These are phyloP conservation scores for Mamestra brassicae DNA, from an alignment of 2,888 invertebrate genomes.

Conservation along the genomic window DNA sequence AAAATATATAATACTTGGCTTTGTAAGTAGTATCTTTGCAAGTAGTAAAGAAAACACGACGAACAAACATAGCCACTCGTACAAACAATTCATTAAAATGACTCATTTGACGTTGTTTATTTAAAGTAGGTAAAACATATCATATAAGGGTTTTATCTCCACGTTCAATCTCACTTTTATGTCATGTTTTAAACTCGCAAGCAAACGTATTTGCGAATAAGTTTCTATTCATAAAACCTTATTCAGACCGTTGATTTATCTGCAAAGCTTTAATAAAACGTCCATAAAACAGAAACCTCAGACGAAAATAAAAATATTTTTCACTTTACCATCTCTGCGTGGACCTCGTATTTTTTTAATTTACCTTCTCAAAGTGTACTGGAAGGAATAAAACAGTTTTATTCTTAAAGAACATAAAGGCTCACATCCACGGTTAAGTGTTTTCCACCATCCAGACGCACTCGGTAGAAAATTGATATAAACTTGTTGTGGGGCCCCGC, in stretches of 20 bases:
- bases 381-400: conserved; percentile 65
- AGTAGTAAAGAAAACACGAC: conserved; percentile 21
- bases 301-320: conserved; percentile 56
- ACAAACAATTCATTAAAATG: conserved; percentile 42
- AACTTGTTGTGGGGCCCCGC: conserved; percentile 86
- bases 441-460: conserved; percentile 87
- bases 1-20: conserved; percentile 17
- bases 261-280: conserved; percentile 38
- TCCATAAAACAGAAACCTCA: conserved; percentile 32
- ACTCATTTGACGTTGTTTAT: conserved; percentile 33
- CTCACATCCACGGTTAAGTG: conserved; percentile 81
- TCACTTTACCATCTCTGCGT: conserved; percentile 36
- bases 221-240: conserved; percentile 36
- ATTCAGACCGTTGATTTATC: conserved; percentile 37
- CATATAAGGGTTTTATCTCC: conserved; percentile 32
- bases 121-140: conserved; percentile 18
- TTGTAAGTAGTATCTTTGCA: conserved; percentile 4
- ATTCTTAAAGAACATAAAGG: conserved; percentile 74
- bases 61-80: conserved; percentile 25
- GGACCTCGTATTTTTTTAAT: conserved; percentile 59
- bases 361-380: conserved; percentile 54
- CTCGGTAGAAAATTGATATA: conserved; percentile 89
- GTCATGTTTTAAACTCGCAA: conserved; percentile 1
- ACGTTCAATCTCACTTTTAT: conserved; percentile 30
- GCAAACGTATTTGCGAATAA: conserved; percentile 25